Conservation (phyloP, 2,888 invertebrate species). For the Nephrotoma appendiculata region DNA sequence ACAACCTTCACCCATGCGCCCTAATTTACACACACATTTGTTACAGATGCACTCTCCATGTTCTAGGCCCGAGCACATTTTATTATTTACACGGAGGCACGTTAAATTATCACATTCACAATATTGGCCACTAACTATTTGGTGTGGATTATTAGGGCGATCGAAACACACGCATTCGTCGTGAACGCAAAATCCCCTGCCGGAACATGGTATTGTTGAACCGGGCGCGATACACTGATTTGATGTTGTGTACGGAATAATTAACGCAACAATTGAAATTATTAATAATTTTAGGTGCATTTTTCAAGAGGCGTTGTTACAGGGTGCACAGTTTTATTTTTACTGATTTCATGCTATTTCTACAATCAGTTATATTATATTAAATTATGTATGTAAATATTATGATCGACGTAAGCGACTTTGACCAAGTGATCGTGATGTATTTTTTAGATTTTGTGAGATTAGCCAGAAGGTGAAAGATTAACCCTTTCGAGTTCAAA, state of each 20-base stretch:
- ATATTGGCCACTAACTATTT: background rate
- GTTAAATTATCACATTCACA: background rate
- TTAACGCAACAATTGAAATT: background rate
- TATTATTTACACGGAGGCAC: background rate
- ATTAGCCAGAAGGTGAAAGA: background rate
- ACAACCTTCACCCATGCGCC: background rate
- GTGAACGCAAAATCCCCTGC: background rate
- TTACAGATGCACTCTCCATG: background rate
- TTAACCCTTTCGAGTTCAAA: too few species aligned
- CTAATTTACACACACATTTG: background rate
- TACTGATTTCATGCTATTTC: background rate
- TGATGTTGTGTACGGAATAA: background rate
- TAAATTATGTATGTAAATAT: background rate
- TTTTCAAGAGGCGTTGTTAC: background rate
- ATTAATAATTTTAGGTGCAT: background rate
- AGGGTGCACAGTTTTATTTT: too few species aligned
- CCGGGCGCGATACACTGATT: background rate
- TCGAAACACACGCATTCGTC: background rate
- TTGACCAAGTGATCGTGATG: background rate
- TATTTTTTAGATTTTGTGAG: background rate
- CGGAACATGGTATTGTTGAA: background rate
- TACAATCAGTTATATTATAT: too few species aligned
- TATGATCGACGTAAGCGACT: background rate
- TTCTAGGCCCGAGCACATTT: background rate
- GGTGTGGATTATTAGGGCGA: background rate